phyloP scores from a whole-genome alignment of 2,113 vertebrate species.

The Xenopus tropicalis region UCB_Xtro_10.0 CM004444.2:134618501-134619000 shows the following conservation, averaged over 20 bases:
- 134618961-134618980: slow-evolving; percentile 59
- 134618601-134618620: slow-evolving; percentile 3
- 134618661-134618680: slow-evolving; percentile 34
- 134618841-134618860: slow-evolving; percentile 34
- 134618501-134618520: background rate
- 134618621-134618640: background rate
- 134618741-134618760: slow-evolving; percentile 39
- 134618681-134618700: background rate
- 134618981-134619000: slow-evolving; percentile 64
- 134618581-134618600: slow-evolving; percentile 16
- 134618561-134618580: too few species aligned
- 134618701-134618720: slow-evolving; percentile 51
- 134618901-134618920: slow-evolving; percentile 49
- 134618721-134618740: slow-evolving; percentile 51
- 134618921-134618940: slow-evolving; percentile 54
- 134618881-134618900: slow-evolving; percentile 66
- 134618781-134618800: background rate
- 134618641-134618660: background rate
- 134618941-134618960: slow-evolving; percentile 57
- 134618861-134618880: slow-evolving; percentile 65
- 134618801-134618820: slow-evolving; percentile 24
- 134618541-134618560: too few species aligned
- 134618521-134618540: too few species aligned
- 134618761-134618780: slow-evolving; percentile 45
- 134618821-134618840: rapidly evolving